phyloP scores from a whole-genome alignment of 2,797 vertebrate genomes.

The Syngnathus rostellatus region DNA sequence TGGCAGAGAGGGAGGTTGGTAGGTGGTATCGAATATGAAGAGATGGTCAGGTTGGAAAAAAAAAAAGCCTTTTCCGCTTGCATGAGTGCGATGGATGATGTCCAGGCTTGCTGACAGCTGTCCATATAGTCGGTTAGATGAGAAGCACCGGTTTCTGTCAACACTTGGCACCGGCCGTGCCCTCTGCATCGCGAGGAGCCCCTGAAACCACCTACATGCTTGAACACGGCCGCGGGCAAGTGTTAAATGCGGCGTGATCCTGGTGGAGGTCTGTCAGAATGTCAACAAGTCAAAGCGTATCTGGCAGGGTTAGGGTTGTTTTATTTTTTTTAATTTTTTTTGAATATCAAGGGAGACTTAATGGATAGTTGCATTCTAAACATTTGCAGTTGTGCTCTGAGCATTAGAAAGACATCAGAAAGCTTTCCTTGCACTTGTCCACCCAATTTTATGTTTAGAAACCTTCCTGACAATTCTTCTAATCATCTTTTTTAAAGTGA shows the following conservation, averaged over 20 bases:
- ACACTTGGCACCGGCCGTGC: neutral
- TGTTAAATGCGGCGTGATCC: neutral
- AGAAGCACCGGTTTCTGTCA: neutral
- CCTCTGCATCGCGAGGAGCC: neutral
- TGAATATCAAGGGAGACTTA: neutral
- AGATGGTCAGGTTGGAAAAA: neutral
- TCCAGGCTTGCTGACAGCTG: constrained; percentile 1
- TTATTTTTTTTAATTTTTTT: neutral
- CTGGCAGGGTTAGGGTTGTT: neutral
- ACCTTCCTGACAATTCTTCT: no score
- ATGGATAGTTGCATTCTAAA: neutral
- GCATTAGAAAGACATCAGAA: neutral
- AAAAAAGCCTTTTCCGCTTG: neutral
- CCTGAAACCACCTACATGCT: neutral
- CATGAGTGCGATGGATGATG: neutral
- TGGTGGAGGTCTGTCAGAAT: neutral
- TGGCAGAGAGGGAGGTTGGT: neutral
- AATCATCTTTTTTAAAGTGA: no score
- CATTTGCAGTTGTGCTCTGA: neutral
- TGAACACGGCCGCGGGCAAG: neutral
- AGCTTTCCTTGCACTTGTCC: neutral
- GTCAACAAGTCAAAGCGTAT: neutral
- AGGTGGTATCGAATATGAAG: neutral
- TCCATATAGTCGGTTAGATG: neutral
- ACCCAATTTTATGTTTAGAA: no score